Evolutionary conservation across 1,140 invertebrate genomes (phyloP), one percentile per base, ranked within the genome.

Genomic region (Drosophila paulistorum): DNA sequence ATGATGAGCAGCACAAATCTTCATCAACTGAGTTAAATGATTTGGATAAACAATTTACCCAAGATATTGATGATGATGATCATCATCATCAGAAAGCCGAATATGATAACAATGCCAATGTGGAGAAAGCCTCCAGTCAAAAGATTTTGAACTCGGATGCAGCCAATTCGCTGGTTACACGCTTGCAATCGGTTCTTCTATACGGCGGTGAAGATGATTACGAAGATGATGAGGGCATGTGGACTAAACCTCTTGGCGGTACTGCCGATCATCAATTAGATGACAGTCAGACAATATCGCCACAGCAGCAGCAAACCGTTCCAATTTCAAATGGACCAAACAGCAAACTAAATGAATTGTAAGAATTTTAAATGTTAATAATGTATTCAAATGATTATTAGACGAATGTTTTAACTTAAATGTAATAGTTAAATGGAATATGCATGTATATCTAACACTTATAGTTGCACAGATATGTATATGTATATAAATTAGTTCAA

Each of bases 31-130:
- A 51, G 3, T 9, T 17, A 7, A 51, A 51, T 51, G 45, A 51
- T 51, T 23, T 51, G 9, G 45, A 51, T 23, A 51, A 51, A 7
- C 45, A 51, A 51, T 51, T 51, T 23, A 23, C 5, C 17, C 17
- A 10, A 11, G 45, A 51, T 10, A 20, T 17, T 23, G 58, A 87
- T 37, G 35, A 23, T 23, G 57, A 84, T 30, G 57, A 87, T 35
- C 4, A 48, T 23, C 20, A 87, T 14, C 57, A 72, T 48, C 66
- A 89, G 48, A 81, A 90, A 42, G 81, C 81, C 10, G 90, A 91
- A 57, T 91, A 90, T 48, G 90, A 91, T 68, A 91, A 91, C 62
- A 91, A 91, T 79, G 90, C 90, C 45, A 91, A 91, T 61, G 87
- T 91, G 58, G 90, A 91, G 60, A 91, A 91, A 39, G 76, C 81